Evolutionary conservation across 2,797 vertebrate genomes (phyloP).

Genomic region (Decapterus maruadsi): DNA sequence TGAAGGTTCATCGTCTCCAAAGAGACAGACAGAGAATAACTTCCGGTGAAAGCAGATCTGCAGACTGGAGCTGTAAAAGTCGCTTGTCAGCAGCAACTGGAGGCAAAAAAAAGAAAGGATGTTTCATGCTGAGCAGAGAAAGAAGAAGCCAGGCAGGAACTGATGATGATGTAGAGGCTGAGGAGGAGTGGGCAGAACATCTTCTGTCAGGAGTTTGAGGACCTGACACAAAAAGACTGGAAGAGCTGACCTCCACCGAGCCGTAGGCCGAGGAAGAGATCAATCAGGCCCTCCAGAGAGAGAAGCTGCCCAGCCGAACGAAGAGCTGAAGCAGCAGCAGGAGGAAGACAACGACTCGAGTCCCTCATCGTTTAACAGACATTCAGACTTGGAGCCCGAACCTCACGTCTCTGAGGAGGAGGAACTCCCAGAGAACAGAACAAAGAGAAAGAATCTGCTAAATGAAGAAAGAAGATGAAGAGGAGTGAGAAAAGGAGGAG

Average conservation of each 20-base stretch:
- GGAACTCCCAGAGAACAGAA: too few species aligned
- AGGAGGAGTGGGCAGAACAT: background rate
- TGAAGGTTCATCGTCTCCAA: constrained; percentile 3
- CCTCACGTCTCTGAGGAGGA: too few species aligned
- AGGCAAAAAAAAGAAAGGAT: background rate
- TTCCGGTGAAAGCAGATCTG: background rate
- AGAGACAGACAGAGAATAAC: constrained; percentile 1
- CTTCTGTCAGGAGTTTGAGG: background rate
- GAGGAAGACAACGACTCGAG: background rate
- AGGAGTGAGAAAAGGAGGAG: background rate
- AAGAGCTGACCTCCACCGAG: background rate
- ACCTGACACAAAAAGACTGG: background rate
- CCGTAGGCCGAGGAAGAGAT: background rate
- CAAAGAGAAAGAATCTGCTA: too few species aligned
- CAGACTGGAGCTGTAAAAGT: background rate
- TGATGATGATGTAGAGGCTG: constrained; percentile 1
- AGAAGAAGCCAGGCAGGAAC: background rate
- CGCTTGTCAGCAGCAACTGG: background rate
- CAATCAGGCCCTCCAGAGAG: background rate
- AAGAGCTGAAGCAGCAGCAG: constrained; percentile 1
- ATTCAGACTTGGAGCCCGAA: too few species aligned
- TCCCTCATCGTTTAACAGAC: too few species aligned
- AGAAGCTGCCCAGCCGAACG: background rate
- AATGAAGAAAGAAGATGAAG: too few species aligned
- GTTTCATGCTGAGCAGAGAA: background rate